Base-by-base conservation (phyloP, 2,797 vertebrate genomes). In the Graptemys geographica region DNA sequence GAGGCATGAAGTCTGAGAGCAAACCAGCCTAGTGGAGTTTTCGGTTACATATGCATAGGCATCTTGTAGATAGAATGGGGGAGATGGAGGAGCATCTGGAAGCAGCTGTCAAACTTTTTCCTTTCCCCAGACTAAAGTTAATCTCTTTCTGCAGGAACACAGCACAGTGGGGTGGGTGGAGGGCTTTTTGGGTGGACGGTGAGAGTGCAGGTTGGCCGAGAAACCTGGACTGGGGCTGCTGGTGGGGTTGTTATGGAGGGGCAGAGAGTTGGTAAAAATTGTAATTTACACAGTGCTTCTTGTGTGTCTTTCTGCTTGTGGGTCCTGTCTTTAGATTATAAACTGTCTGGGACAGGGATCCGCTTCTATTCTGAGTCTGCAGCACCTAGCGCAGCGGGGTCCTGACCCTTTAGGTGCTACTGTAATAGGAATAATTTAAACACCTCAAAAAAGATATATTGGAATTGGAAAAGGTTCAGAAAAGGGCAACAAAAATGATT, bases 21-120 rank as follows among this genome's bases (percentile, higher is more conserved):
- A 15, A 72, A 37, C 90, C 12, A 0, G 1, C 31, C 31, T 37
- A 12, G 0, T 1, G 12, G 41, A 47, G 3, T 59, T 37, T 12
- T 2, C 76, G n/a, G 28, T 12, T 12, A 5, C 4, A 21, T 15
- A 2, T 15, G 2, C 6, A 16, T 13, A 49, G 13, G 44, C 11
- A 4, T 31, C 11, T 47, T 47, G 74, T 47, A 8, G 23, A 25
- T 8, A 47, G 13, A 6, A 47, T 25, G 21, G 5, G 41, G 44
- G 13, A 27, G 4, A 44, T 27, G 11, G 12, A 49, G 72, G 41
- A 8, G 11, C 41, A 8, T 16, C 44, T 27, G 41, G 72, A 76
- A 47, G 74, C 44, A 49, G 41, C 44, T 16, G 25, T 31, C n/a
- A 76, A 69, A 81, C 4, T 49, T 80, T 10, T 41, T 28, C 6